Evolutionary conservation across 2,797 vertebrate genomes (phyloP).

Genomic region (Chloroceryle amazona): DNA sequence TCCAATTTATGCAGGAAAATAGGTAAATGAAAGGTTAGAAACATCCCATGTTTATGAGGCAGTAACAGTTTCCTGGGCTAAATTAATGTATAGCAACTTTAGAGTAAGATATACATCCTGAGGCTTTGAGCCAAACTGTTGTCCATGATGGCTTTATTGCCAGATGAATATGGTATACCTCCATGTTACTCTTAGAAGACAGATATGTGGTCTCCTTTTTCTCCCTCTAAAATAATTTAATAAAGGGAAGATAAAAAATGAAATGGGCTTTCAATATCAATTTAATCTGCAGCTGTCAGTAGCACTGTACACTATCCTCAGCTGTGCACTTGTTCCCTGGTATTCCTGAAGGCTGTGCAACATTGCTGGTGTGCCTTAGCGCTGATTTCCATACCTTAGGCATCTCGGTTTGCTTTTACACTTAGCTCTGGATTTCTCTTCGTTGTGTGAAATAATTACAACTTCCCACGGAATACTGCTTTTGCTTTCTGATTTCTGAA

Average conservation of each 20-base stretch:
- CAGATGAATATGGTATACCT: background rate
- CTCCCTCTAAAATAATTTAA: constrained; percentile 51
- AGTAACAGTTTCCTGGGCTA: background rate
- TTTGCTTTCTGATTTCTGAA: background rate
- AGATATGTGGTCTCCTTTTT: background rate
- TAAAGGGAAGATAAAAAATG: constrained; percentile 58
- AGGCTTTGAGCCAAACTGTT: constrained; percentile 2
- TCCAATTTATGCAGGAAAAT: background rate
- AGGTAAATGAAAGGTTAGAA: constrained; percentile 1
- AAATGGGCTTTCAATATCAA: constrained; percentile 53
- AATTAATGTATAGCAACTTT: constrained; percentile 31
- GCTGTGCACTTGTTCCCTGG: background rate
- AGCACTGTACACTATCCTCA: background rate
- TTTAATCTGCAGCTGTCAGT: constrained; percentile 7
- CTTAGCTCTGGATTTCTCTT: background rate
- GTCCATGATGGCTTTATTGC: constrained; percentile 25
- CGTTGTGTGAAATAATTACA: background rate
- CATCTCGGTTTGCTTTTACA: background rate
- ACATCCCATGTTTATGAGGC: background rate
- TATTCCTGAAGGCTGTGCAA: background rate
- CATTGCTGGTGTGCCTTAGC: background rate
- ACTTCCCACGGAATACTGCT: background rate
- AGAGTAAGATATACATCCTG: background rate
- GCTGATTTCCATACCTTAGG: background rate
- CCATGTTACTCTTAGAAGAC: background rate